Conservation (phyloP, 2,797 vertebrate genomes). For the Todus mexicanus region DNA sequence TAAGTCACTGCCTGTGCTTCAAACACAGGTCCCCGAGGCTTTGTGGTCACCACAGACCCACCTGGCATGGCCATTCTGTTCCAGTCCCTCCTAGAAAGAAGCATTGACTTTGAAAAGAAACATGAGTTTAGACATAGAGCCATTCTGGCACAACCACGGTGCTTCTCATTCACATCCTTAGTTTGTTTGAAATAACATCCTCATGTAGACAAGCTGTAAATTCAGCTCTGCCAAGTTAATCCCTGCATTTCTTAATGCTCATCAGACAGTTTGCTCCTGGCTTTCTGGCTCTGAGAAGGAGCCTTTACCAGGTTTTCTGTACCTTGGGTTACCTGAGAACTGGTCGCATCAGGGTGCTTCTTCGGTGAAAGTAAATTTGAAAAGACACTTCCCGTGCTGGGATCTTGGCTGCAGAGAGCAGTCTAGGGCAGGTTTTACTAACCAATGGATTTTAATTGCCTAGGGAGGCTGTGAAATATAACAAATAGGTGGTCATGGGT, state of each 20-base stretch:
- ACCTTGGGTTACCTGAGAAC: background rate
- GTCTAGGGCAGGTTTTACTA: background rate
- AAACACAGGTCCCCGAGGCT: background rate
- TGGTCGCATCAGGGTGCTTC: background rate
- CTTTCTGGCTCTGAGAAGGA: background rate
- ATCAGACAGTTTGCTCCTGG: background rate
- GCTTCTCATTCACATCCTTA: background rate
- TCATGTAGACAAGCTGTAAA: background rate
- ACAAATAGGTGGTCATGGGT: background rate
- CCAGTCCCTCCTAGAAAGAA: background rate
- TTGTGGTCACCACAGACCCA: background rate
- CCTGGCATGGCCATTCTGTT: rapidly evolving
- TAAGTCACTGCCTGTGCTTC: background rate
- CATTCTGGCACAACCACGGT: background rate
- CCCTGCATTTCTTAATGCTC: background rate
- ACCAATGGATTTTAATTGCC: background rate
- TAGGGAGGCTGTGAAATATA: background rate
- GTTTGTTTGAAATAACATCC: background rate
- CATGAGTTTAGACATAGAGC: background rate
- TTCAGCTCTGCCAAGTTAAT: background rate
- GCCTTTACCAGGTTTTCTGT: background rate
- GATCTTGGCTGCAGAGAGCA: background rate
- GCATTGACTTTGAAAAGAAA: background rate
- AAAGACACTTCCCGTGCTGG: background rate
- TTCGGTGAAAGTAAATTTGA: background rate